Evolutionary conservation across 2,888 invertebrate genomes (phyloP).

Genomic region (Phyllotreta cruciferae): DNA sequence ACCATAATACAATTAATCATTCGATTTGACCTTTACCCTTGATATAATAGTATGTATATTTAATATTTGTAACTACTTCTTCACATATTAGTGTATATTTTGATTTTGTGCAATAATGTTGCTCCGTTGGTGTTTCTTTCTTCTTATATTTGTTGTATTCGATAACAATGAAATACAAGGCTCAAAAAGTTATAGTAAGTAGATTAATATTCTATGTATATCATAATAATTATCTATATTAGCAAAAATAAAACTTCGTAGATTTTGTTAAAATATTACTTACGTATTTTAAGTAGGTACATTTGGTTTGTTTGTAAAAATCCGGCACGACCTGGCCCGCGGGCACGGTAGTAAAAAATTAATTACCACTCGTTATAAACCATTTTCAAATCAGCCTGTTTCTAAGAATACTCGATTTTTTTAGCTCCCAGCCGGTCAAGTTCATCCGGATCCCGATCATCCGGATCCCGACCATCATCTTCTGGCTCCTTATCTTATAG

Average conservation of each 20-base stretch:
- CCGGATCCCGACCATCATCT: background rate
- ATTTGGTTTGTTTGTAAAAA: no score
- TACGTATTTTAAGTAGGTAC: no score
- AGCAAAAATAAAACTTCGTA: no score
- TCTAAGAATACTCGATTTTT: background rate
- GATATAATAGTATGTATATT: background rate
- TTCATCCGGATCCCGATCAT: slow-evolving; percentile 4
- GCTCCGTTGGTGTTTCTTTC: slow-evolving; percentile 12
- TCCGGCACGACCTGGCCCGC: no score
- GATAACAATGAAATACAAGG: slow-evolving; percentile 3
- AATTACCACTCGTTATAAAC: no score
- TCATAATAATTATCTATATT: no score
- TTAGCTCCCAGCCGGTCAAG: slow-evolving; percentile 10
- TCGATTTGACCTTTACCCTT: slow-evolving; percentile 3
- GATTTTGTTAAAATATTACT: no score
- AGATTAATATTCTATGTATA: background rate
- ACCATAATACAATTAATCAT: no score
- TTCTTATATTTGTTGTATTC: slow-evolving; percentile 7
- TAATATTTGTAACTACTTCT: background rate
- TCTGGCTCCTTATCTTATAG: background rate
- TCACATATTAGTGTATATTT: slow-evolving; percentile 2
- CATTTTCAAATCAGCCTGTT: no score
- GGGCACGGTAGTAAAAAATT: no score
- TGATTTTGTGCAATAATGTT: slow-evolving; percentile 13
- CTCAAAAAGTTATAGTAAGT: slow-evolving; percentile 1